Evolutionary conservation across 1,140 invertebrate species (phyloP).

Genomic region (Bombus picipes): DNA sequence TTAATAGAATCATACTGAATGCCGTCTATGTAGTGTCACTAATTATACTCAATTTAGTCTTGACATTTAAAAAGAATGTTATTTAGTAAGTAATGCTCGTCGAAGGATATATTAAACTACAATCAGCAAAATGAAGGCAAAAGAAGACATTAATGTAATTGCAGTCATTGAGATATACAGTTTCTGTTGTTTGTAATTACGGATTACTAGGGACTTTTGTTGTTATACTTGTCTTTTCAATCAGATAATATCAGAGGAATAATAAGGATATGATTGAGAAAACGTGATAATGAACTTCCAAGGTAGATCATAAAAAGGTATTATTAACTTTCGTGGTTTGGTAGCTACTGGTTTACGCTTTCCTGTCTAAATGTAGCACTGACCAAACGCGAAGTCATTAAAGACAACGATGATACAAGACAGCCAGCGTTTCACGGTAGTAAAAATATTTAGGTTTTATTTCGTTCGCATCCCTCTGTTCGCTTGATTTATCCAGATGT

Average conservation of each 20-base stretch:
- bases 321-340: conserved; percentile 32
- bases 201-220: neutral
- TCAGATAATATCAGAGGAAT: no score
- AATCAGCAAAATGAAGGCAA: neutral
- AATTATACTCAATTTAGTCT: neutral
- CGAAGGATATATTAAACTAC: neutral
- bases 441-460: conserved; percentile 53
- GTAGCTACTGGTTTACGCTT: conserved; percentile 12
- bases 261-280: no score
- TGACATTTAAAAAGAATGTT: neutral
- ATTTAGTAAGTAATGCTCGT: neutral
- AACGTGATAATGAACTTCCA: neutral
- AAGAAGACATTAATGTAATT: neutral
- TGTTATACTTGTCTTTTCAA: no score
- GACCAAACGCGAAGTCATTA: conserved; percentile 26
- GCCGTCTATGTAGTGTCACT: neutral
- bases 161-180: neutral
- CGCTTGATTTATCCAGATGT: conserved; percentile 11
- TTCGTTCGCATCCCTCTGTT: conserved; percentile 13
- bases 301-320: conserved; percentile 31
- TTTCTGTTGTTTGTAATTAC: neutral
- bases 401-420: conserved; percentile 46
- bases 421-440: conserved; percentile 26
- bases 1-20: neutral
- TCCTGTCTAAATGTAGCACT: conserved; percentile 45